Evolutionary conservation across 2,797 vertebrate genomes (phyloP).

Genomic region (Vireo griseus): DNA sequence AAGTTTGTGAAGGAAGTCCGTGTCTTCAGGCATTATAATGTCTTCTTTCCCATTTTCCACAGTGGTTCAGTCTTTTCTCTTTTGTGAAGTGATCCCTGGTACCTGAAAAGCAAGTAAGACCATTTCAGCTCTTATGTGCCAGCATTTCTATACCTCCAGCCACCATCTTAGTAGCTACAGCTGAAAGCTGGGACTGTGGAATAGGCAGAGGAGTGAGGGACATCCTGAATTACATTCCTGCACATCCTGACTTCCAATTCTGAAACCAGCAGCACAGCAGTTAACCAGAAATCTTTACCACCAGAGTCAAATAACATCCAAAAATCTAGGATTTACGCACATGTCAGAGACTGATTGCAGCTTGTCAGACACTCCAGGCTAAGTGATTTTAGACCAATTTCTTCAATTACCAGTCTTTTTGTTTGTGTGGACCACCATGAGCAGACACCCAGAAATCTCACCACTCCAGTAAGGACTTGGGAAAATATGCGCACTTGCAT

Average conservation of each 20-base stretch:
- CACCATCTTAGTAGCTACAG: not conserved
- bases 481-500: not conserved
- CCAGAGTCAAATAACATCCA: slow-evolving; percentile 60
- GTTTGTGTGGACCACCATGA: slow-evolving; percentile 51
- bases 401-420: slow-evolving; percentile 70
- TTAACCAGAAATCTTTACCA: slow-evolving; percentile 59
- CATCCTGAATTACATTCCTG: not conserved
- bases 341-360: slow-evolving; percentile 65
- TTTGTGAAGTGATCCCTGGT: slow-evolving; percentile 21
- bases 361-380: slow-evolving; percentile 57
- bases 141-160: not conserved
- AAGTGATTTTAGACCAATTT: slow-evolving; percentile 76
- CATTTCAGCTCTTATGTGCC: not conserved
- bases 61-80: slow-evolving; percentile 12
- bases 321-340: slow-evolving; percentile 64
- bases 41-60: slow-evolving; percentile 75
- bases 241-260: not conserved
- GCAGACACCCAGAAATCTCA: slow-evolving; percentile 52
- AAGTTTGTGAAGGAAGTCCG: slow-evolving; percentile 54
- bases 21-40: slow-evolving; percentile 65
- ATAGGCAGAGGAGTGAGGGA: not conserved
- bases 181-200: not conserved
- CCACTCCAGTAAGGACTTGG: not conserved
- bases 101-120: not conserved
- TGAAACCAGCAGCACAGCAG: slow-evolving; percentile 15